phyloP scores from a whole-genome alignment of 1,140 invertebrate species.

The Lepidostoma basale region DNA sequence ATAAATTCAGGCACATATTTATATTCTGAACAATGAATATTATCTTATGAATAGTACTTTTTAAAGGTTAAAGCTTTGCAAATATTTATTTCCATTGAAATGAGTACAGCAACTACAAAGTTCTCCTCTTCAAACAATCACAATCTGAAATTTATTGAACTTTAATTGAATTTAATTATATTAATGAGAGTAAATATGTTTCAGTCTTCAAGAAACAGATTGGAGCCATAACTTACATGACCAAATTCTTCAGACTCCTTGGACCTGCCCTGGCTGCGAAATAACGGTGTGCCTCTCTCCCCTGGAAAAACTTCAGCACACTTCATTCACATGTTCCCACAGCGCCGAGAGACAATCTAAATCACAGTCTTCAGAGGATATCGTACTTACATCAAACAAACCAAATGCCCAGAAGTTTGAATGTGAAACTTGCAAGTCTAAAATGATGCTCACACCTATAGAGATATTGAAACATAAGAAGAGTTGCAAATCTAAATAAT shows the following conservation, averaged over 20 bases:
- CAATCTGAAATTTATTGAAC: neutral
- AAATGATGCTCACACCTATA: constrained; percentile 74
- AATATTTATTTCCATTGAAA: too few species aligned
- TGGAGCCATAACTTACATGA: constrained; percentile 65
- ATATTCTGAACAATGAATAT: too few species aligned
- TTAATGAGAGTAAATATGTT: neutral
- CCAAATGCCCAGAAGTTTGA: constrained; percentile 72
- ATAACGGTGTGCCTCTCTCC: constrained; percentile 59
- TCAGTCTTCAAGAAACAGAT: constrained; percentile 65
- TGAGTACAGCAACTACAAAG: too few species aligned
- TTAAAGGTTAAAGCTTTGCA: too few species aligned
- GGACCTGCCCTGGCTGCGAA: constrained; percentile 64
- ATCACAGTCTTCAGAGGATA: constrained; percentile 48
- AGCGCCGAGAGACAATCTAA: constrained; percentile 41
- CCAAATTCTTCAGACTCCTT: constrained; percentile 60
- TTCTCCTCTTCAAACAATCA: neutral
- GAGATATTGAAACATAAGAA: constrained; percentile 79
- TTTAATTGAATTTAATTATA: neutral
- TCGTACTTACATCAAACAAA: constrained; percentile 50
- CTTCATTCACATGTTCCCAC: constrained; percentile 52
- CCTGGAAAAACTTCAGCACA: constrained; percentile 65
- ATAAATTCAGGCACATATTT: too few species aligned
- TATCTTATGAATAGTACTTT: too few species aligned
- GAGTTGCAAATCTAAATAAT: constrained; percentile 58
- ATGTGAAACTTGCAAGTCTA: constrained; percentile 73